Evolutionary conservation across 1,140 invertebrate species (phyloP).

Genomic region (Phthorimaea operculella): DNA sequence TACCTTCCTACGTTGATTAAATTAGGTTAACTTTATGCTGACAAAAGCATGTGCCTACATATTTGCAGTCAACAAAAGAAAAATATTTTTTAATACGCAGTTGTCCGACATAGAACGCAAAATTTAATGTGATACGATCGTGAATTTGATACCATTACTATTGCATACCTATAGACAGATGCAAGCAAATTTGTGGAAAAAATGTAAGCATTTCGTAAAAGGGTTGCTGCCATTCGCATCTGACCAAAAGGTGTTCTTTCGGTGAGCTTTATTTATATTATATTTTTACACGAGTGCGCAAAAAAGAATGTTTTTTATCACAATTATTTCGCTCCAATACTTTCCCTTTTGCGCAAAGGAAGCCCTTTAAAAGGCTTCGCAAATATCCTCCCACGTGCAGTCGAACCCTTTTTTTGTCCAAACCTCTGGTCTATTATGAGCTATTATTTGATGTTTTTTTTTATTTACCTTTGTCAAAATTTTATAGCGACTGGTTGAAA

Average conservation of each 20-base stretch:
- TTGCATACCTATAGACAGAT: background rate
- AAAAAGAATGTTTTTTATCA: conserved; percentile 16
- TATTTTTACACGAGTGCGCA: conserved; percentile 13
- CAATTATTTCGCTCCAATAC: conserved; percentile 40
- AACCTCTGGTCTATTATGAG: too few relatives aligned
- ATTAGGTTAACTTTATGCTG: too few relatives aligned
- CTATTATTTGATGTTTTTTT: too few relatives aligned
- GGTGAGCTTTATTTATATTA: conserved; percentile 25
- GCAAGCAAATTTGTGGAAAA: conserved; percentile 8
- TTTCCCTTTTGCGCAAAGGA: conserved; percentile 40
- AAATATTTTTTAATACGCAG: background rate
- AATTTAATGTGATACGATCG: background rate
- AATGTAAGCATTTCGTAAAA: conserved; percentile 9
- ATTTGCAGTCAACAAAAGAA: too few relatives aligned
- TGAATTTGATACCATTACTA: conserved; percentile 1
- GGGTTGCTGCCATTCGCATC: conserved; percentile 13
- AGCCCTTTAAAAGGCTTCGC: conserved; percentile 46
- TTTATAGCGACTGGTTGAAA: too few relatives aligned
- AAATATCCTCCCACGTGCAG: conserved; percentile 50
- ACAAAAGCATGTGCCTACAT: too few relatives aligned
- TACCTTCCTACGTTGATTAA: too few relatives aligned
- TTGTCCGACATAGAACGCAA: background rate
- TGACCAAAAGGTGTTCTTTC: conserved; percentile 32
- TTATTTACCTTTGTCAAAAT: too few relatives aligned
- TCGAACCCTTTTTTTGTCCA: background rate